A percentile compares a stretch with the other conserved stretches of the same genome.
Evolutionary conservation across 2,113 vertebrate species (phyloP).

Genomic region (Microcebus lehilahytsara): DNA sequence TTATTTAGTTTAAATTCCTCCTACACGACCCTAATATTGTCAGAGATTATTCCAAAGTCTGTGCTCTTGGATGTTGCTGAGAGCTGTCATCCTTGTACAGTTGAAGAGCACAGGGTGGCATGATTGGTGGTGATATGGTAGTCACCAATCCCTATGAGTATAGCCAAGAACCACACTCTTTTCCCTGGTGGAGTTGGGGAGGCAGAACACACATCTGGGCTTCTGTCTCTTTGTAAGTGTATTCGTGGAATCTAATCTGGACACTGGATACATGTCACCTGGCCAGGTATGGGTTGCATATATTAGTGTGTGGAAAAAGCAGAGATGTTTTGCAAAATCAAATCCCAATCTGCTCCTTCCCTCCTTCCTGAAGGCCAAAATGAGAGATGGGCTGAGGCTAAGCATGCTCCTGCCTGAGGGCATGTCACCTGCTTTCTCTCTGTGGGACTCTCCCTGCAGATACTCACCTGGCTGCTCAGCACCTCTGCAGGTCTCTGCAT

Average conservation of each 20-base stretch:
- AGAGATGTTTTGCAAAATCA: neutral
- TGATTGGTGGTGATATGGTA: accelerated
- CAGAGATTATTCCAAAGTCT: neutral
- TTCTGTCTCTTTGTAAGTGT: neutral
- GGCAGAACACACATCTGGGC: neutral
- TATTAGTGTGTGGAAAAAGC: neutral
- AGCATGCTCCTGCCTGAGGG: neutral
- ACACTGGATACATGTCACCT: neutral
- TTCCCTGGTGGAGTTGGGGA: neutral
- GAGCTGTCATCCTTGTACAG: neutral
- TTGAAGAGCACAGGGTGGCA: neutral
- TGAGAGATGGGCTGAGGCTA: neutral
- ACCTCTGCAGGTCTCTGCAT: neutral
- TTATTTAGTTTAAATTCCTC: neutral
- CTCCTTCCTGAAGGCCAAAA: neutral
- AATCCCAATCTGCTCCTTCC: neutral
- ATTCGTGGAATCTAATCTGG: neutral
- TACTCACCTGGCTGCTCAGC: neutral
- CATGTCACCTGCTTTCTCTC: neutral
- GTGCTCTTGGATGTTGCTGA: neutral
- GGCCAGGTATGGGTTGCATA: neutral
- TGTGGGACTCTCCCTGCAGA: neutral
- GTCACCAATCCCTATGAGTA: accelerated
- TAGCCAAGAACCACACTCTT: neutral
- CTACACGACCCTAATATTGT: too few relatives aligned